phyloP scores from a whole-genome alignment of 2,888 invertebrate genomes.

The Rotaria magnacalcarata region DNA sequence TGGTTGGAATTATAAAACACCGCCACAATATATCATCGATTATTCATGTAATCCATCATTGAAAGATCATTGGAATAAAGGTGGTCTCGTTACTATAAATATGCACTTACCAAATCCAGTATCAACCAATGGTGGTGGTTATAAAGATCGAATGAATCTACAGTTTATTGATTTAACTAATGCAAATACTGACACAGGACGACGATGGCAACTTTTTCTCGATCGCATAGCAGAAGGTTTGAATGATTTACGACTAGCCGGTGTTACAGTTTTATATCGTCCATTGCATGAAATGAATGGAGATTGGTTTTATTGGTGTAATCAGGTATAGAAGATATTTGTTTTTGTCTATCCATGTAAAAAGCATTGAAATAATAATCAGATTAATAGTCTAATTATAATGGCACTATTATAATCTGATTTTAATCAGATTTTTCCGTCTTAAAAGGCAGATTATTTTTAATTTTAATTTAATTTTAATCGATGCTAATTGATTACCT shows the following conservation, averaged over 20 bases:
- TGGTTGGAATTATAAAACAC: constrained; percentile 11
- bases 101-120: constrained; percentile 33
- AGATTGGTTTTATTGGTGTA: constrained; percentile 49
- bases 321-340: neutral
- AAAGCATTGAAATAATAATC: no score
- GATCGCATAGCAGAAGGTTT: constrained; percentile 15
- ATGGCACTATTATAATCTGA: no score
- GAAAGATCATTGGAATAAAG: constrained; percentile 1
- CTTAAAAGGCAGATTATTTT: no score
- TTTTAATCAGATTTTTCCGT: no score
- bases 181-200: neutral
- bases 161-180: neutral
- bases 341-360: no score
- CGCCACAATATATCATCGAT: neutral
- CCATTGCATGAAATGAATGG: constrained; percentile 49
- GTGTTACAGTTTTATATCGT: constrained; percentile 47
- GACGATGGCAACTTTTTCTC: neutral
- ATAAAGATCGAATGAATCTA: constrained; percentile 15
- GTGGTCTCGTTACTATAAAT: neutral
- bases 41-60: constrained; percentile 27
- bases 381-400: no score
- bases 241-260: constrained; percentile 6
- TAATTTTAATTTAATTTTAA: no score
- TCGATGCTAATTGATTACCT: neutral
- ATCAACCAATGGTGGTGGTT: neutral